Conservation (phyloP, 2,888 invertebrate species). For the Ormyrus labotus region DNA sequence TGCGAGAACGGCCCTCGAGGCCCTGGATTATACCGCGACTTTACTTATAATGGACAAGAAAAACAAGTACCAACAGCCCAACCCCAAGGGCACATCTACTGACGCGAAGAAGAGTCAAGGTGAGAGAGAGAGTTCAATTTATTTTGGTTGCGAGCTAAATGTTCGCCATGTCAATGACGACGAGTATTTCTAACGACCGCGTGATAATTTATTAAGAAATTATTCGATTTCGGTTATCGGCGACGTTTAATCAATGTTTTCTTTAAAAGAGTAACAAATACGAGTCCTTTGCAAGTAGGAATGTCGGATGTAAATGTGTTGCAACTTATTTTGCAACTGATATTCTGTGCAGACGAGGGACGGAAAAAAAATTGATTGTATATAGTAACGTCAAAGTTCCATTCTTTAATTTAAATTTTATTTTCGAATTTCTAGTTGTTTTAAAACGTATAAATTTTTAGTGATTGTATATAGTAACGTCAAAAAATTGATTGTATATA, state of each 20-base stretch:
- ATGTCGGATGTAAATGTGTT: too few species aligned
- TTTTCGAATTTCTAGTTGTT: too few species aligned
- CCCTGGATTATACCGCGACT: slow-evolving; percentile 26
- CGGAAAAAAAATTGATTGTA: too few species aligned
- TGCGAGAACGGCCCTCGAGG: slow-evolving; percentile 4
- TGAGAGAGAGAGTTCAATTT: slow-evolving; percentile 66
- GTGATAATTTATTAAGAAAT: too few species aligned
- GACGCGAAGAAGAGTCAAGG: slow-evolving; percentile 87
- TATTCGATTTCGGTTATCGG: neutral
- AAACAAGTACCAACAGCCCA: slow-evolving; percentile 82
- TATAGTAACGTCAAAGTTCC: too few species aligned
- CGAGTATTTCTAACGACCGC: too few species aligned
- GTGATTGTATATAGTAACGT: too few species aligned
- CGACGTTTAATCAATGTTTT: neutral
- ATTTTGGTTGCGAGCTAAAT: neutral
- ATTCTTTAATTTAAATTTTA: too few species aligned
- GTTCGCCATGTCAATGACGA: neutral
- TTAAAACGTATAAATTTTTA: too few species aligned
- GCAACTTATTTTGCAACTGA: too few species aligned
- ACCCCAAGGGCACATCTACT: slow-evolving; percentile 83
- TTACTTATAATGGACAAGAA: slow-evolving; percentile 86
- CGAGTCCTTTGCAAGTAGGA: neutral
- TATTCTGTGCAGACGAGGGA: too few species aligned
- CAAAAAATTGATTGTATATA: too few species aligned
- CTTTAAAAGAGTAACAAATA: neutral